Evolutionary conservation across 2,113 vertebrate genomes (phyloP), one percentile per base, ranked within the genome.

Genomic region (Zapus hudsonius): DNA sequence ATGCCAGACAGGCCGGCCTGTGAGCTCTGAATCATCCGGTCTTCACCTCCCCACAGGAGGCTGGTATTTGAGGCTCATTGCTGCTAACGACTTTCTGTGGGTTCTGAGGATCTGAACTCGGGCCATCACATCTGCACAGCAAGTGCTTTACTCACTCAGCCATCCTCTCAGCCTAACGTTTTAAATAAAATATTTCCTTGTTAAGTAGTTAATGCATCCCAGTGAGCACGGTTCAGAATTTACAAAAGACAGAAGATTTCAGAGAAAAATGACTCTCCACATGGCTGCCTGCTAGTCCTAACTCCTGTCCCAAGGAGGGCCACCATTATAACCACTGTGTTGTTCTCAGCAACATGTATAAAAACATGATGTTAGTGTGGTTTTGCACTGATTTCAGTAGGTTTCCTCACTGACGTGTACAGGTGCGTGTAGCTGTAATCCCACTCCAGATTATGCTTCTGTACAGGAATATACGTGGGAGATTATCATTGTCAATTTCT

Each of bases 101-200:
- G 52, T 15, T 52, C 52, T 15, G 16, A 52, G 52, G 52, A 52
- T 52, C 52, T 52, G 52, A 13, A 52, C 52, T 52, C 16, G 52
- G 52, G 52, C 11, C 52, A 3, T 52, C 52, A 52, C 52, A 52
- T 52, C 16, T 52, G 52, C 7, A 52, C 52, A 52, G 52, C 52
- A 52, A 52, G 52, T 15, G 16, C 52, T 52, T 52, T 52, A 52
- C 52, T 15, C 52, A 52, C 52, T 8, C 52, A 52, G 52, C 7
- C 52, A 52, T 52, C 52, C 16, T 15, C 52, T 12, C 52, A 12
- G 52, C 52, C 52, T 15, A 52, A 52, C 52, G 16, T 76, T 89
- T 91, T 92, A 59, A 90, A 78, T 93, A 42, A 80, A 90, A 90
- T 92, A 64, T 52, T 84, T 84, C 84, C 36, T 67, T 78, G 20